Base-by-base conservation (phyloP, 2,888 invertebrate species). In the Darwinula stevensoni region DNA sequence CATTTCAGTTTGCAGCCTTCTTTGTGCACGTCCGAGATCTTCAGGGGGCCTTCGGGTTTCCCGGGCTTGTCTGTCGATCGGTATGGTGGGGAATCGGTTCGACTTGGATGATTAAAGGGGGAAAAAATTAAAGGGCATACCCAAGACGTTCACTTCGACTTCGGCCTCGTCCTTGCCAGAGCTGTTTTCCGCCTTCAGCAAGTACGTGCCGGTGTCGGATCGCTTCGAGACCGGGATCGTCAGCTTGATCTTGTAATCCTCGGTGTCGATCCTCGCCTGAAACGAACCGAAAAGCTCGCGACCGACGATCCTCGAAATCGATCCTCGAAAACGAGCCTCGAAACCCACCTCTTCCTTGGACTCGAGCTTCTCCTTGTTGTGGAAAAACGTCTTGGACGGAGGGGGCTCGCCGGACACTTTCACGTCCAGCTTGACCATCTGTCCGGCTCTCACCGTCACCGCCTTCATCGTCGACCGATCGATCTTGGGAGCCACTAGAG, bases 141-240 rank as follows among this genome's bases (percentile, higher is more conserved):
- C 52, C 22, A 82, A 53, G 2, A 84, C 72, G 4, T 64, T 72
- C 1, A 97, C 82, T 43, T 80, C 78, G 0, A 94, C 82, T 34
- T 78, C 73, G 13, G 86, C 88, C 16, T 69, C 67, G 47, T 97
- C 94, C 44, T 70, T 73, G n/a, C 94, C 94, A 42, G 80, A 84
- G 33, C 62, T 58, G 47, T 97, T 97, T 51, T 80, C 78, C 11
- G 94, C 88, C 2, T 70, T 72, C 37, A 97, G 61, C 1, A 71
- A 73, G 49, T 91, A 94, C 13, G 70, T 61, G 11, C 88, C 94
- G 30, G 84, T 74, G 49, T 97, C 84, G n/a, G n/a, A n/a, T n/a
- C n/a, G n/a, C n/a, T n/a, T n/a, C n/a, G n/a, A n/a, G n/a, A n/a
- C n/a, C n/a, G 74, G 74, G 49, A 97, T 97, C 49, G 73, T 75